A percentile compares a stretch with the other conserved stretches of the same genome.
These are phyloP conservation scores for Conus ventricosus DNA, from an alignment of 1,140 invertebrate genomes.

Conservation along the genomic window DNA sequence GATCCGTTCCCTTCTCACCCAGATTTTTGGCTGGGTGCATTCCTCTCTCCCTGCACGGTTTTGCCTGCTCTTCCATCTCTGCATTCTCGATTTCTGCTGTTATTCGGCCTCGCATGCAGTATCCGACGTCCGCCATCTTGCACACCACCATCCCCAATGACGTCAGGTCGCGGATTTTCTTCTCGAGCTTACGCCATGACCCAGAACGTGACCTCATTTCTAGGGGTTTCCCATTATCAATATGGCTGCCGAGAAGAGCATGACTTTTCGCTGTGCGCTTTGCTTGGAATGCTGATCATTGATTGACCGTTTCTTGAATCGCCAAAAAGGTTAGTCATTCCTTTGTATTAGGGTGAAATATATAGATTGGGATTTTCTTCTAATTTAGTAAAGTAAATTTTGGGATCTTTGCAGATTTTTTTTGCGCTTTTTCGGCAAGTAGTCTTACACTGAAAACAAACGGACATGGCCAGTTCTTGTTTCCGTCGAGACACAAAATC, in stretches of 20 bases:
- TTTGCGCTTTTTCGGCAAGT: no score
- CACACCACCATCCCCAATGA: constrained; percentile 63
- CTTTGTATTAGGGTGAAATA: no score
- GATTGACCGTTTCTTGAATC: no score
- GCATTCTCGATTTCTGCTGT: constrained; percentile 51
- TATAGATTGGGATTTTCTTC: no score
- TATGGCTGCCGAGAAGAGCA: background rate
- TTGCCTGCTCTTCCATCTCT: constrained; percentile 43
- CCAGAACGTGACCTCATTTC: constrained; percentile 45
- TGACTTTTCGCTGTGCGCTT: no score
- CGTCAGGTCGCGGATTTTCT: constrained; percentile 59
- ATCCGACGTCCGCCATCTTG: constrained; percentile 67
- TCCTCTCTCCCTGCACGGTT: constrained; percentile 59
- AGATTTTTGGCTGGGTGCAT: constrained; percentile 51
- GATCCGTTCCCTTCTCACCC: constrained; percentile 46
- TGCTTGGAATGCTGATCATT: no score
- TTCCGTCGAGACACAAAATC: no score
- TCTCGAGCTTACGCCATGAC: constrained; percentile 32
- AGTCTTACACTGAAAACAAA: no score
- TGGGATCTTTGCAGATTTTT: no score
- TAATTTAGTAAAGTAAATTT: no score
- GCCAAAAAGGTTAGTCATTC: no score
- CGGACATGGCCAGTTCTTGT: no score
- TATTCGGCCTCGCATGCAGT: constrained; percentile 55
- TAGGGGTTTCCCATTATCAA: constrained; percentile 47